A percentile compares a stretch with the other conserved stretches of the same genome.
phyloP scores from a whole-genome alignment of 2,113 vertebrate species.

The Glareola pratincola region DNA sequence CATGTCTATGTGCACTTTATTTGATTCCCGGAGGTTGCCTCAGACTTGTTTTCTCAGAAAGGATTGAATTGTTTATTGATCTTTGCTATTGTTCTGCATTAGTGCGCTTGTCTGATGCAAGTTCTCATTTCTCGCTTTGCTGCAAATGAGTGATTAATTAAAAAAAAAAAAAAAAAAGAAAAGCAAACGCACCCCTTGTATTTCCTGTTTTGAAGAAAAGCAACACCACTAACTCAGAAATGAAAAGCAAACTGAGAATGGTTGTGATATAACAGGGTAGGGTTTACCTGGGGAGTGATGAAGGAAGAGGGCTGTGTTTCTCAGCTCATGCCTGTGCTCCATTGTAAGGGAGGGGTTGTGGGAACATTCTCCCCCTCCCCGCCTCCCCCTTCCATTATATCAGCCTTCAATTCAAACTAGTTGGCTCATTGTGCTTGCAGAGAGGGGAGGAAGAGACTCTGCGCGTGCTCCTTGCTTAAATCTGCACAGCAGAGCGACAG shows the following conservation, averaged over 20 bases:
- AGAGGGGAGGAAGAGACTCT: not conserved
- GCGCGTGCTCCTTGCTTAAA: not conserved
- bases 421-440: not conserved
- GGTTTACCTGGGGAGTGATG: not conserved
- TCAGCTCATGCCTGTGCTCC: accelerated
- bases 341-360: not conserved
- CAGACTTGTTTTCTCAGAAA: conserved; percentile 26
- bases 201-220: not conserved
- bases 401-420: not conserved
- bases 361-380: not conserved
- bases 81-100: not conserved
- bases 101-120: not conserved
- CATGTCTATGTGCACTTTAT: not conserved
- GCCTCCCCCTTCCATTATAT: accelerated
- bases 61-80: conserved; percentile 5
- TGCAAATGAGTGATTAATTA: not conserved
- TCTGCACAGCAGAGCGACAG: not conserved
- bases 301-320: not conserved
- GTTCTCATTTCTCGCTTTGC: not conserved
- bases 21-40: conserved; percentile 4
- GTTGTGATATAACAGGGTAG: not conserved
- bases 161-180: not conserved
- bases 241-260: not conserved
- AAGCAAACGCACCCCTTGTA: not conserved
- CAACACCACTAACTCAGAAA: not conserved